Percentiles rank a stretch among this genome's conserved stretches.
phyloP scores from a whole-genome alignment of 2,888 invertebrate genomes.

The Biston stratarius region DNA sequence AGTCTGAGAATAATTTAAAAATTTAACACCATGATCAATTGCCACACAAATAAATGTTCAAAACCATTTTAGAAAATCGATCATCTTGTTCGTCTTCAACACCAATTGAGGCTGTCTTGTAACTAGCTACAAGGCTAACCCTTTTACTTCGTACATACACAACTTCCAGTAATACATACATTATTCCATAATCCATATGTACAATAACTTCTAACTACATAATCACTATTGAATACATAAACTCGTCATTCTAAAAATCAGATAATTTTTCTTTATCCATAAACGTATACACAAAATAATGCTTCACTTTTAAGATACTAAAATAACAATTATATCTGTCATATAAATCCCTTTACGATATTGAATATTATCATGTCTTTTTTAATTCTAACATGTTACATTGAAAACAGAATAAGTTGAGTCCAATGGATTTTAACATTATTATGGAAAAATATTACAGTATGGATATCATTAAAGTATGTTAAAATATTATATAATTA shows the following conservation, averaged over 20 bases:
- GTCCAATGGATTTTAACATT: background rate
- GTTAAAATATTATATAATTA: background rate
- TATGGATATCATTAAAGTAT: background rate
- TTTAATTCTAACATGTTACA: slow-evolving; percentile 7
- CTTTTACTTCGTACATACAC: slow-evolving; percentile 41
- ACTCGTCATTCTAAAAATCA: slow-evolving; percentile 27
- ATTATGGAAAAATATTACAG: background rate
- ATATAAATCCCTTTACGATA: slow-evolving; percentile 14
- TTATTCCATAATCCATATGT: slow-evolving; percentile 19
- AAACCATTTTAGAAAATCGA: background rate
- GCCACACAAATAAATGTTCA: background rate
- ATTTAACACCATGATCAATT: background rate
- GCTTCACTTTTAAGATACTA: slow-evolving; percentile 54
- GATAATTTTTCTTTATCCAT: slow-evolving; percentile 11
- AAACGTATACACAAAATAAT: slow-evolving; percentile 73
- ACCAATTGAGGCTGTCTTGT: slow-evolving; percentile 3
- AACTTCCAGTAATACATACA: slow-evolving; percentile 34
- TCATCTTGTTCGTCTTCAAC: background rate
- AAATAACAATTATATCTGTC: slow-evolving; percentile 25
- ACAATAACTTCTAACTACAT: slow-evolving; percentile 17
- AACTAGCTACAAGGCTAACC: slow-evolving; percentile 23
- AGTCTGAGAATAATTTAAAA: background rate
- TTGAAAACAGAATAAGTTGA: slow-evolving; percentile 4
- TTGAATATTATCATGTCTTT: background rate
- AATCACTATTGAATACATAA: slow-evolving; percentile 17